phyloP scores from a whole-genome alignment of 2,888 invertebrate genomes.

The Gymnocheta viridis region DNA sequence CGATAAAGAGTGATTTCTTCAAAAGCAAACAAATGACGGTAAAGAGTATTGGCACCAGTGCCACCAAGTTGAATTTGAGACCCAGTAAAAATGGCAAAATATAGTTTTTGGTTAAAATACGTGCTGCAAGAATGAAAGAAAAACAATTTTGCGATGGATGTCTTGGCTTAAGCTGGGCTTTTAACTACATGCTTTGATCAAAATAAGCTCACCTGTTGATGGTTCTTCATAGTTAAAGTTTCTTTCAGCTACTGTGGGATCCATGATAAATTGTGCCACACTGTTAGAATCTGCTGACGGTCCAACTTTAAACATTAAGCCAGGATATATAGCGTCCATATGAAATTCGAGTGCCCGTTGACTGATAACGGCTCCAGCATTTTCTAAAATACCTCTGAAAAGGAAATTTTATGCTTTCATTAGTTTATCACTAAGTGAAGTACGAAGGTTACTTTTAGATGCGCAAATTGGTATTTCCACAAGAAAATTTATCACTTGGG shows the following conservation, averaged over 20 bases:
- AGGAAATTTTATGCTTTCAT: neutral
- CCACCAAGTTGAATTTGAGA: slow-evolving; percentile 90
- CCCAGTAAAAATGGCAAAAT: slow-evolving; percentile 90
- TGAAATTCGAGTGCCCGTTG: slow-evolving; percentile 89
- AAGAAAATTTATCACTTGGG: no score
- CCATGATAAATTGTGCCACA: slow-evolving; percentile 88
- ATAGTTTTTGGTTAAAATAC: slow-evolving; percentile 87
- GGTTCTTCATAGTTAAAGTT: slow-evolving; percentile 81
- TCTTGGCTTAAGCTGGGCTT: slow-evolving; percentile 33
- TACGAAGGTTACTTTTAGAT: no score
- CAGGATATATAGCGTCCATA: slow-evolving; percentile 88
- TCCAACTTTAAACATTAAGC: slow-evolving; percentile 88
- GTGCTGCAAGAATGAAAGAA: slow-evolving; percentile 84
- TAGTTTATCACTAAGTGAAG: no score
- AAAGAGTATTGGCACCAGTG: slow-evolving; percentile 88
- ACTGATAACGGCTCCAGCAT: slow-evolving; percentile 87
- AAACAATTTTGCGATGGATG: neutral
- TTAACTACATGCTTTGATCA: neutral
- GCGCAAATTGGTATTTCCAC: no score
- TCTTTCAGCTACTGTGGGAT: slow-evolving; percentile 83
- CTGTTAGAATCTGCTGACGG: slow-evolving; percentile 88
- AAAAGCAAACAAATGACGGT: slow-evolving; percentile 87
- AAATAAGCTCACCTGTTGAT: slow-evolving; percentile 76
- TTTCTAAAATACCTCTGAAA: slow-evolving; percentile 86
- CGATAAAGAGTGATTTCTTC: slow-evolving; percentile 89